Percentiles rank a stretch among this genome's conserved stretches.
phyloP scores from a whole-genome alignment of 2,888 invertebrate species.

The Ceriagrion tenellum region DNA sequence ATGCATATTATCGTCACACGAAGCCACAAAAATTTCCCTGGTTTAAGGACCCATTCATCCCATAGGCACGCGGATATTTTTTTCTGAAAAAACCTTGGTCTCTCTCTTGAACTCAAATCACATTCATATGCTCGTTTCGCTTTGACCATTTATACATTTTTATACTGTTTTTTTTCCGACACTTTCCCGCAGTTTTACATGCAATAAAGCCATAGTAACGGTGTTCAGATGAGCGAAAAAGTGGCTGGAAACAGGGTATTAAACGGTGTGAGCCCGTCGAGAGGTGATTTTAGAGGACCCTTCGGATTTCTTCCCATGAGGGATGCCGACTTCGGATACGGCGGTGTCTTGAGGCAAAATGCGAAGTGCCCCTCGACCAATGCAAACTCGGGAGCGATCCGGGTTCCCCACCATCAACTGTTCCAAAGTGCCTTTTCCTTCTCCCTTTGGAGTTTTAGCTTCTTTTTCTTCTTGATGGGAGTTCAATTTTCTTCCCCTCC shows the following conservation, averaged over 20 bases:
- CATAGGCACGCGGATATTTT: background rate
- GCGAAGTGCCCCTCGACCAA: background rate
- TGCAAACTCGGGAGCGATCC: conserved; percentile 44
- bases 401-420: background rate
- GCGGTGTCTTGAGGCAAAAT: no score
- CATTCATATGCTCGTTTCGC: background rate
- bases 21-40: background rate
- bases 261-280: no score
- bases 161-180: background rate
- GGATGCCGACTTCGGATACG: no score
- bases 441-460: no score
- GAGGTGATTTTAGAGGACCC: no score
- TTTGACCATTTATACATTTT: background rate
- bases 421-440: no score
- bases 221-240: background rate
- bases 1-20: no score
- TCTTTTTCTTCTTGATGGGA: no score
- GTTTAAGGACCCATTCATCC: background rate
- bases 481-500: no score
- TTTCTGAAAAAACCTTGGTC: background rate
- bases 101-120: background rate
- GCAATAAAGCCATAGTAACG: background rate
- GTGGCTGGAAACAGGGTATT: no score
- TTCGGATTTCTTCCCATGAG: no score
- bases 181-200: background rate